Base-by-base conservation (phyloP, 2,888 invertebrate genomes). In the Quadroppia sp. region DNA sequence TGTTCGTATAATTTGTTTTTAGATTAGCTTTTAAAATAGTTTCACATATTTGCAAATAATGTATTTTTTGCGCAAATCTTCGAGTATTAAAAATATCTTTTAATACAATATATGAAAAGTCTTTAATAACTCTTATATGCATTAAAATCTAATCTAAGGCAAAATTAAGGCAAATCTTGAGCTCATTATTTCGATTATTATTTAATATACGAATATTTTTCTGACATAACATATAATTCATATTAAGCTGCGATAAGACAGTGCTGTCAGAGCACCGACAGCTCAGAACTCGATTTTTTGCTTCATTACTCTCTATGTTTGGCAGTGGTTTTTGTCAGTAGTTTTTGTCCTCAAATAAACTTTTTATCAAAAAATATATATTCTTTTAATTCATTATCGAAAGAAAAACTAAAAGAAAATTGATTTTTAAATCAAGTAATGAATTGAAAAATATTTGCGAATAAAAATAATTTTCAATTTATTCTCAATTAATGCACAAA, bases 181-280 rank as follows among this genome's bases (percentile, higher is more conserved):
- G 13, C 25, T 53, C 53, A 53, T 53, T 53, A 53, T 23, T 53
- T 53, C 23, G 23, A 53, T 53, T 53, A 53, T 53, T 53, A 53
- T 23, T 23, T 53, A 25, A 25, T 53, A 25, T 25, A 53, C 13
- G 9, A 13, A 53, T 25, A 53, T 2, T 53, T 23, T 50, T 20
- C 53, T 53, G 53, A 53, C 53, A 53, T 17, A 53, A 53, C 53
- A 53, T 53, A 53, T 53, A 53, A 53, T 53, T 20, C 23, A 53
- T 53, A 53, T 23, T 23, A 53, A 53, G 53, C 23, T 20, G 17
- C 25, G 53, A 53, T 4, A 15, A 17, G 53, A 11, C 45, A 45
- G 25, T 7, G 53, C 7, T 9, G 53, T 45, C 45, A 45, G 25
- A 36, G 53, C 7, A 53, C 25, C 25, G 53, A 53, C 53, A 6